Evolutionary conservation across 92 coral and sea anemone species (phyloP).

Genomic region (Siderastrea siderea): DNA sequence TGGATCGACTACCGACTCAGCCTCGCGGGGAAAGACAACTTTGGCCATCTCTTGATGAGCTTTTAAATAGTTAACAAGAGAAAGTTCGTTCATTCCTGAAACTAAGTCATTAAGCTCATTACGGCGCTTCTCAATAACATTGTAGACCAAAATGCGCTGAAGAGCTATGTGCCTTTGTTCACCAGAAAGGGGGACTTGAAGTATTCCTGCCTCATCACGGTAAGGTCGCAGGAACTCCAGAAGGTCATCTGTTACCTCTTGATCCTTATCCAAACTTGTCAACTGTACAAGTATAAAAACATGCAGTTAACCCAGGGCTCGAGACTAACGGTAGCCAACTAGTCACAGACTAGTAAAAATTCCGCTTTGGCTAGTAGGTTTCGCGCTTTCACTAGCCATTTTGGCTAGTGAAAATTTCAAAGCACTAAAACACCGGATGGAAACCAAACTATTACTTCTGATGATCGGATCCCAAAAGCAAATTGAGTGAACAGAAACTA

Average conservation of each 20-base stretch:
- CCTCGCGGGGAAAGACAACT: slow-evolving; percentile 32
- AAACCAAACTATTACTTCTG: too few relatives aligned
- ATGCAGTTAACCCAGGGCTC: too few relatives aligned
- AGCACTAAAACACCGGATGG: too few relatives aligned
- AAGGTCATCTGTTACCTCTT: slow-evolving; percentile 6
- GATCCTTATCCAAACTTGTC: slow-evolving; percentile 21
- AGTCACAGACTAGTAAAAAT: too few relatives aligned
- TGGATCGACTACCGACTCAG: slow-evolving; percentile 28
- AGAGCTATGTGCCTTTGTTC: slow-evolving; percentile 35
- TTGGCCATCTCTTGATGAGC: slow-evolving; percentile 24
- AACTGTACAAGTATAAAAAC: slow-evolving; percentile 13
- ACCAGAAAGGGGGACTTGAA: slow-evolving; percentile 26
- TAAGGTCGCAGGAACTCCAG: slow-evolving; percentile 38
- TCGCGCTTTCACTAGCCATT: too few relatives aligned
- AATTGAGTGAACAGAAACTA: too few relatives aligned
- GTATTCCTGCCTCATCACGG: slow-evolving; percentile 41
- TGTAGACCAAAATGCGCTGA: slow-evolving; percentile 35
- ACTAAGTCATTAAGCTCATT: slow-evolving; percentile 37
- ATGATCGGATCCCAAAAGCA: too few relatives aligned
- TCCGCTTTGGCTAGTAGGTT: too few relatives aligned
- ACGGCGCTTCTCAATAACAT: slow-evolving; percentile 40
- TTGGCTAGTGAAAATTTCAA: too few relatives aligned
- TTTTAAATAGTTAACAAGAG: slow-evolving; percentile 26
- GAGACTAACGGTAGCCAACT: too few relatives aligned
- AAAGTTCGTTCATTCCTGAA: slow-evolving; percentile 54